These are phyloP conservation scores for Peromyscus nudipes DNA, from an alignment of 2,797 vertebrate genomes.

Conservation along the genomic window DNA sequence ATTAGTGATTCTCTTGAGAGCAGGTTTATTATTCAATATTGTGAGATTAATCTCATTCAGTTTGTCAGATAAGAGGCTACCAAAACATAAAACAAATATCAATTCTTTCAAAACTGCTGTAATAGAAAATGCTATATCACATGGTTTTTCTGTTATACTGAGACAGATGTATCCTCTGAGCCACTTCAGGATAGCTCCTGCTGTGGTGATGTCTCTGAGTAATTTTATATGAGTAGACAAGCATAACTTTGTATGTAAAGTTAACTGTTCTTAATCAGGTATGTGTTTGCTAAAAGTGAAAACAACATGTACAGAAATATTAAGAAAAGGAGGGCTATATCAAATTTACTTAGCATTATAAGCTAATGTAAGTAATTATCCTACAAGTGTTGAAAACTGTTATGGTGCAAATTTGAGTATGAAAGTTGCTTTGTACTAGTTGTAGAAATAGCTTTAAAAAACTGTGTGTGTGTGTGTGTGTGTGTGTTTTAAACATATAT, in stretches of 20 bases:
- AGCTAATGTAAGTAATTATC: not conserved
- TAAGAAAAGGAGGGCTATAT: not conserved
- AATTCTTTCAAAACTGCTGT: not conserved
- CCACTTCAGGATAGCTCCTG: not conserved
- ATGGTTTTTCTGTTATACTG: not conserved
- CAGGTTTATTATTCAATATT: not conserved
- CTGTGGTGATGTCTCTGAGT: not conserved
- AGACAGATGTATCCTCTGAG: not conserved
- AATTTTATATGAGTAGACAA: not conserved
- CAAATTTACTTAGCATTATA: not conserved
- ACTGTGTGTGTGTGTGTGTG: not conserved
- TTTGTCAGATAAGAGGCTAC: slow-evolving; percentile 28
- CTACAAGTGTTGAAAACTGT: slow-evolving; percentile 29
- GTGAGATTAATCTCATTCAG: not conserved
- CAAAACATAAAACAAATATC: not conserved
- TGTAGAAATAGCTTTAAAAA: slow-evolving; percentile 42
- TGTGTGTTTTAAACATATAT: too few species aligned
- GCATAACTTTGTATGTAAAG: not conserved
- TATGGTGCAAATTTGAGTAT: slow-evolving; percentile 21
- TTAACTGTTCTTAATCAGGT: not conserved
- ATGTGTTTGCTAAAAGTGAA: slow-evolving; percentile 22
- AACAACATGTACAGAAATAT: not conserved
- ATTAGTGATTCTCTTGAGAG: slow-evolving; percentile 34
- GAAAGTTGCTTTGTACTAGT: slow-evolving; percentile 1
- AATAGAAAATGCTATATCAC: not conserved